Evolutionary conservation across 2,888 invertebrate species (phyloP), one percentile per base, ranked within the genome.

Genomic region (Lomographa bimaculata): DNA sequence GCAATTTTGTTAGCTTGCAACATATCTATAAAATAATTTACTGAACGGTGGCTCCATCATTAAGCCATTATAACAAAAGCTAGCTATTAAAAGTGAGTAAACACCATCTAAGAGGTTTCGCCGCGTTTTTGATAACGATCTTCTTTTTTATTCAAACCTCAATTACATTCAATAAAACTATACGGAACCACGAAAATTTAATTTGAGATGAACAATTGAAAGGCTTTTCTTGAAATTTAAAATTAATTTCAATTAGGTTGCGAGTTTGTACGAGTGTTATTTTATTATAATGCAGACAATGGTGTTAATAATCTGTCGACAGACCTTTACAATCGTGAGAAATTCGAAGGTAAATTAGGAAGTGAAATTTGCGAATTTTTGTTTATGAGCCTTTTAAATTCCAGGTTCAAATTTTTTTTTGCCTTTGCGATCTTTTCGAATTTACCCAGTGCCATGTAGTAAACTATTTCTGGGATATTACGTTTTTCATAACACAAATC

Each of bases 1-100:
- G 59, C 46, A 56, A 65, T 70, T 71, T 65, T 61, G 65, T 67
- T 63, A 57, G 61, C 57, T 56, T 59, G 57, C 58, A 63, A 62
- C 59, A 61, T 58, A 61, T 52, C 60, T 57, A 76, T 75, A 71
- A 73, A 75, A 64, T 69, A 69, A 75, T 75, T 63, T 65, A 65
- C 46, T 56, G 58, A 53, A 67, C 69, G 57, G 71, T 66, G 65
- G 68, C 67, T 71, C 45, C 60, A 69, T 71, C 66, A 73, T 78
- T 68, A 77, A 68, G 59, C 54, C 55, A 77, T 80, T 73, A 70
- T 57, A 72, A 73, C 71, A 71, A 79, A 79, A 75, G 74, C 63
- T 62, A 59, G 61, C 67, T 60, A 77, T 81, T 79, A 79, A 79
- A 79, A 73, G 46, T 55, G 60, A 67, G 72, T 79, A 75, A 81